phyloP scores from a whole-genome alignment of 1,140 invertebrate species.

The Drosophila subobscura region DNA sequence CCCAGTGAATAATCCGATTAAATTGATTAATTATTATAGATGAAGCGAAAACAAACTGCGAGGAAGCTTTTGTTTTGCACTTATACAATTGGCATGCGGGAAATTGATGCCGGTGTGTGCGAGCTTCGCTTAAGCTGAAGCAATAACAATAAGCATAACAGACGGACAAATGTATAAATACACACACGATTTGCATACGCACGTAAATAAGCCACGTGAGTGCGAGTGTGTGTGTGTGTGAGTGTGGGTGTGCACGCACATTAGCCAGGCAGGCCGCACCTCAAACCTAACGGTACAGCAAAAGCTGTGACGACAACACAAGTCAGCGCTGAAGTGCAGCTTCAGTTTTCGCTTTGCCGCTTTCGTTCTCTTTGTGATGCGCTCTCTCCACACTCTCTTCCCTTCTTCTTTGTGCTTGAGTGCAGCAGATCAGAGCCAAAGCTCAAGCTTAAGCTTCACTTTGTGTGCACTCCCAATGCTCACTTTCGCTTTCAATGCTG shows the following conservation, averaged over 20 bases:
- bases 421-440: too few relatives aligned
- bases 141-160: conserved; percentile 14
- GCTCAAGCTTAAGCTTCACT: too few relatives aligned
- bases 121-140: conserved; percentile 4
- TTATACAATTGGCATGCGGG: conserved; percentile 8
- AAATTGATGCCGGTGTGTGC: conserved; percentile 30
- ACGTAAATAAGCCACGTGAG: conserved; percentile 16
- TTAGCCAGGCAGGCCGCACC: background rate
- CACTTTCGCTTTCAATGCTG: too few relatives aligned
- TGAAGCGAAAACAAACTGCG: conserved; percentile 10
- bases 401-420: too few relatives aligned
- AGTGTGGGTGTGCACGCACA: conserved; percentile 13
- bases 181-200: conserved; percentile 28
- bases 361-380: too few relatives aligned
- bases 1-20: conserved; percentile 65
- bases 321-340: too few relatives aligned
- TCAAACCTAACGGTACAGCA: too few relatives aligned
- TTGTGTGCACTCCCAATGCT: too few relatives aligned
- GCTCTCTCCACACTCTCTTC: too few relatives aligned
- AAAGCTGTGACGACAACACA: too few relatives aligned
- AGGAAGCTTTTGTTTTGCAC: conserved; percentile 57
- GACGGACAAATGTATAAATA: background rate
- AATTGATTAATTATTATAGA: conserved; percentile 67
- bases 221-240: background rate
- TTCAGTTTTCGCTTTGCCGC: too few relatives aligned